Evolutionary conservation across 2,797 vertebrate genomes (phyloP).

Genomic region (Myotis pilosus): DNA sequence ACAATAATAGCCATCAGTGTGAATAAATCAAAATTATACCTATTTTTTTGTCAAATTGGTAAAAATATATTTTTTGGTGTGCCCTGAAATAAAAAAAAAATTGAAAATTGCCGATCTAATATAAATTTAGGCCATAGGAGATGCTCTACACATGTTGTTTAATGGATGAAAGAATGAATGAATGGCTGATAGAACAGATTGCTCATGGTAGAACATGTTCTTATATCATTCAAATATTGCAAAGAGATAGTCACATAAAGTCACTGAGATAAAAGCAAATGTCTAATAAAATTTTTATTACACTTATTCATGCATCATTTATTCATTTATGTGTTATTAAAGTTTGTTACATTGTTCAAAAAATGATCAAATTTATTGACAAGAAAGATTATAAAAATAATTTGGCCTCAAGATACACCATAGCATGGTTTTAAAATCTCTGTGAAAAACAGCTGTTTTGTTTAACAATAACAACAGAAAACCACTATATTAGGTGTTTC

Average conservation of each 20-base stretch:
- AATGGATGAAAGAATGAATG: background rate
- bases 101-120: background rate
- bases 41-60: background rate
- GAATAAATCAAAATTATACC: background rate
- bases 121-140: background rate
- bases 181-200: background rate
- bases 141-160: background rate
- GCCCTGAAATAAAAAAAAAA: background rate
- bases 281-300: background rate
- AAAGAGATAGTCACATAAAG: background rate
- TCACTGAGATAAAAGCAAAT: constrained; percentile 5
- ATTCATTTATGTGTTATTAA: background rate
- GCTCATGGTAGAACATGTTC: background rate
- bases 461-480: background rate
- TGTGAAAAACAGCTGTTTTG: background rate
- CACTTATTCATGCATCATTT: background rate
- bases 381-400: background rate
- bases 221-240: background rate
- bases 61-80: background rate
- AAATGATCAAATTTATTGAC: background rate
- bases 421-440: background rate
- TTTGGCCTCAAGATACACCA: background rate
- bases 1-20: background rate
- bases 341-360: background rate
- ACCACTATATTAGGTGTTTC: background rate